Conservation (phyloP, 2,797 vertebrate genomes). For the Synanceia verrucosa region DNA sequence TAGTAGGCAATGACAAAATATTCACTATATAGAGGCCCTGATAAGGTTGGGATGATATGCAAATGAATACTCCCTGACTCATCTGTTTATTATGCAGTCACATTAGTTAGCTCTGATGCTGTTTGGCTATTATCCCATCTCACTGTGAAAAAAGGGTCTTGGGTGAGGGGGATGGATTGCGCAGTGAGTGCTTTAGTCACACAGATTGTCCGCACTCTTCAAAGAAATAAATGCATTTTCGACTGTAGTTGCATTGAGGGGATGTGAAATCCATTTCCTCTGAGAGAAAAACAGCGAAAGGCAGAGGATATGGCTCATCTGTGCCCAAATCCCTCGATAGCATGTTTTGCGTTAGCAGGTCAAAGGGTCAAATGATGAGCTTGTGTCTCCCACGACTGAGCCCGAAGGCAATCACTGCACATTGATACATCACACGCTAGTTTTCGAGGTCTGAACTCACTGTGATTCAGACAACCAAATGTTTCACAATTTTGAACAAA, state of each 20-base stretch:
- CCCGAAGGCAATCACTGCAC: slow-evolving; percentile 38
- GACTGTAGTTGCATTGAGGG: slow-evolving; percentile 65
- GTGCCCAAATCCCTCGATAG: slow-evolving; percentile 51
- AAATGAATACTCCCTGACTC: slow-evolving; percentile 82
- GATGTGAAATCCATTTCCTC: slow-evolving; percentile 72
- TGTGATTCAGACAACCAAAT: background rate
- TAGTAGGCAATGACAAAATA: slow-evolving; percentile 45
- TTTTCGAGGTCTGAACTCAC: slow-evolving; percentile 7
- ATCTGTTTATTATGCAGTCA: slow-evolving; percentile 85
- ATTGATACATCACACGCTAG: slow-evolving; percentile 2
- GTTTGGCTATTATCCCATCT: slow-evolving; percentile 84
- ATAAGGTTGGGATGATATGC: slow-evolving; percentile 69
- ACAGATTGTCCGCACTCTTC: slow-evolving; percentile 80
- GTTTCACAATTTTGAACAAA: background rate
- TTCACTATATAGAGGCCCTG: slow-evolving; percentile 52
- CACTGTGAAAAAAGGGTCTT: slow-evolving; percentile 78
- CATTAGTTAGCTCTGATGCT: slow-evolving; percentile 83
- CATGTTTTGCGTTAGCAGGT: slow-evolving; percentile 55
- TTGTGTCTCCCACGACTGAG: slow-evolving; percentile 37
- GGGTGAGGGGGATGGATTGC: slow-evolving; percentile 78
- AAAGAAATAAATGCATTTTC: slow-evolving; percentile 81
- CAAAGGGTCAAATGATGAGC: slow-evolving; percentile 65
- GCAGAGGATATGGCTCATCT: slow-evolving; percentile 64
- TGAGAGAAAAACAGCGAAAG: slow-evolving; percentile 48
- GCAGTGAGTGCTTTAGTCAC: slow-evolving; percentile 85